Evolutionary conservation across 2,113 vertebrate genomes (phyloP).

Genomic region (Tursiops truncatus): DNA sequence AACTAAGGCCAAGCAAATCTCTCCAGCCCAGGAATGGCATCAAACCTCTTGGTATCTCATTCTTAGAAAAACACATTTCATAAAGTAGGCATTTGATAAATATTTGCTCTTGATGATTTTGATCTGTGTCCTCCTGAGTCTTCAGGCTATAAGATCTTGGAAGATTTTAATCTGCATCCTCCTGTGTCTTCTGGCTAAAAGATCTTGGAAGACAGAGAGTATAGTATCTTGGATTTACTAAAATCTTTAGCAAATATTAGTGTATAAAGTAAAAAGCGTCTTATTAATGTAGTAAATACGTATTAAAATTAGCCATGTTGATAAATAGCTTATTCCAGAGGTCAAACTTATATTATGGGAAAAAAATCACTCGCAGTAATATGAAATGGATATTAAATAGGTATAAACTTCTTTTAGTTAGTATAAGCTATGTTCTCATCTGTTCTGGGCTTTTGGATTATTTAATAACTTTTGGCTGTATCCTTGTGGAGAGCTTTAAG

Average conservation of each 20-base stretch:
- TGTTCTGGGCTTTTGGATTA: not conserved
- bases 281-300: not conserved
- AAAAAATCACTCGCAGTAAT: not conserved
- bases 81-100: not conserved
- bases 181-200: not conserved
- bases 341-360: not conserved
- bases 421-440: not conserved
- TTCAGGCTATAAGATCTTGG: not conserved
- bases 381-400: not conserved
- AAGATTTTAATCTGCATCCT: not conserved
- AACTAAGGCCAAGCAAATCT: not conserved
- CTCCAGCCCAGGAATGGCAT: not conserved
- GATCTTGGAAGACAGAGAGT: not conserved
- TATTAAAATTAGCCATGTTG: not conserved
- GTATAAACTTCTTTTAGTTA: not conserved
- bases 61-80: not conserved
- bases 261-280: not conserved
- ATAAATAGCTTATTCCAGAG: not conserved
- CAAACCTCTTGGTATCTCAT: not conserved
- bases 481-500: not conserved
- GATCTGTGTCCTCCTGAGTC: not conserved
- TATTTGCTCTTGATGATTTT: not conserved
- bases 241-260: slow-evolving; percentile 21
- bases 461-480: not conserved
- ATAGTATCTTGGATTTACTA: not conserved